Base-by-base conservation (phyloP, 2,113 vertebrate species). In the Reinhardtius hippoglossoides region DNA sequence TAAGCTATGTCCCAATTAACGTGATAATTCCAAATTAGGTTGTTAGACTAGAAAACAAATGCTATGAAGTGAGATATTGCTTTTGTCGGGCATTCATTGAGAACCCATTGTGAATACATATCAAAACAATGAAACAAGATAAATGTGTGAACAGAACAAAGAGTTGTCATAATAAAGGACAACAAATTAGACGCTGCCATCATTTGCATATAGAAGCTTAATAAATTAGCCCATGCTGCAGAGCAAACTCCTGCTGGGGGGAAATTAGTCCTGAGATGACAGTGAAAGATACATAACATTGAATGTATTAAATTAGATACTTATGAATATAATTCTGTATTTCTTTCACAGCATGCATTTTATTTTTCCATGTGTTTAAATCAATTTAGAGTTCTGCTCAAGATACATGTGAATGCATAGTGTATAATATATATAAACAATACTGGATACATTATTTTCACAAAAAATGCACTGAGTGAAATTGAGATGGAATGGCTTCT, bases 221-320 rank as follows among this genome's bases (percentile, higher is more conserved):
- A 59, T 59, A 59, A 71, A 48, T 63, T 40, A 73, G 58, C 16
- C 59, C 16, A n/a, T 44, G 23, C 24, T 60, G 56, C 55, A 59
- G 15, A 40, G 55, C 1, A 60, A 61, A 67, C 37, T 12, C 21
- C 73, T 76, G 46, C 31, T 42, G 20, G n/a, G 37, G 46, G 9
- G 9, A 40, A 61, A 67, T 67, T 2, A 20, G 35, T 42, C 18
- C 21, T 27, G 23, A 68, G 24, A 54, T 61, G 21, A 20, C 27
- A 60, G 56, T 20, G 31, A 58, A 58, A 67, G 42, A 59, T 66
- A 73, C 35, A 35, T 48, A 20, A 57, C 18, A 1, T 48, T 9
- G 9, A 74, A 58, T 23, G 60, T 13, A 58, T 24, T 37, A 3
- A 40, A 52, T 52, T 20, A 24, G 27, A 16, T 58, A 12, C 46